Evolutionary conservation across 1,140 invertebrate species (phyloP).

Genomic region (Trachymyrmex cornetzi): DNA sequence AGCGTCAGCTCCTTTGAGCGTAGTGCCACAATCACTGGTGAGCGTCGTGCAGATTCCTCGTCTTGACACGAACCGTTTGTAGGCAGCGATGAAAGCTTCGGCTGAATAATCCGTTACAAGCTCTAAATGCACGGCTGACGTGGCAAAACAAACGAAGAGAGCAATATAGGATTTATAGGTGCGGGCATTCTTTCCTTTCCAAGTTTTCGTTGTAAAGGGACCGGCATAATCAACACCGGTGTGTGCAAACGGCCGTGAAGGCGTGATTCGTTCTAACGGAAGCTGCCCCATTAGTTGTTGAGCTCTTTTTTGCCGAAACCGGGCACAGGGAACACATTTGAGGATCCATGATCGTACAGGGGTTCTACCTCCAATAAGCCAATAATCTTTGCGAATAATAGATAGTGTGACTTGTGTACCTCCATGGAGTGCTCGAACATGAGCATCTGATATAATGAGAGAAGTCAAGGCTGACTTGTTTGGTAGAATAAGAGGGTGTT

Average conservation of each 20-base stretch:
- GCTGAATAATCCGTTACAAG: neutral
- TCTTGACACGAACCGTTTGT: no score
- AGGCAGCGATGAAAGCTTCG: neutral
- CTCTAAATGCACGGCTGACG: neutral
- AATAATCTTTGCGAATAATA: slow-evolving; percentile 67
- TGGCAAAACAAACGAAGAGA: neutral
- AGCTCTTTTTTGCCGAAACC: slow-evolving; percentile 13
- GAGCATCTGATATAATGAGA: slow-evolving; percentile 73
- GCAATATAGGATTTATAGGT: neutral
- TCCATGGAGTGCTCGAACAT: slow-evolving; percentile 63
- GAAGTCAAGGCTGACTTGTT: slow-evolving; percentile 52
- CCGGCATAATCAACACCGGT: slow-evolving; percentile 77
- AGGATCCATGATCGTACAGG: slow-evolving; percentile 35
- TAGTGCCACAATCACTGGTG: neutral
- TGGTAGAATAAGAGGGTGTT: slow-evolving; percentile 75
- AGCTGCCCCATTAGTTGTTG: slow-evolving; percentile 81
- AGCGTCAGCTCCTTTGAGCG: neutral
- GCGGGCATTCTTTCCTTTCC: neutral
- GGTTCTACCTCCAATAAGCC: slow-evolving; percentile 68
- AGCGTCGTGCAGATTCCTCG: neutral
- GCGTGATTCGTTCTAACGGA: slow-evolving; percentile 72
- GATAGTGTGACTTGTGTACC: slow-evolving; percentile 56
- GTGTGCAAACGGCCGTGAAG: slow-evolving; percentile 79
- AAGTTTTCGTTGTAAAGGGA: neutral
- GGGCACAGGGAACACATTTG: neutral